Evolutionary conservation across 2,113 vertebrate genomes (phyloP).

Genomic region (Chrysochloris asiatica): DNA sequence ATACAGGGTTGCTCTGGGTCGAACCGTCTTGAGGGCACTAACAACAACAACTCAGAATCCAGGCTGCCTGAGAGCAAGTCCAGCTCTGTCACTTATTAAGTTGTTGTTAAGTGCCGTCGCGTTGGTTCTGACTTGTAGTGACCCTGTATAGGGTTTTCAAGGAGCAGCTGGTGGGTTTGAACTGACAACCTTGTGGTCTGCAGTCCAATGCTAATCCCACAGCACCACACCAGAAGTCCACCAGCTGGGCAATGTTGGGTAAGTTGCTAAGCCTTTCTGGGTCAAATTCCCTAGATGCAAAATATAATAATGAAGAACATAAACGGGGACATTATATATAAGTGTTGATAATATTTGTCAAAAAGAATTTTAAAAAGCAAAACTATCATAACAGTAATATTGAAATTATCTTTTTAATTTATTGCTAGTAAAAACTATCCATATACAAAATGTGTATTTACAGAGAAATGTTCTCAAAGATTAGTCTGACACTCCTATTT

Average conservation of each 20-base stretch:
- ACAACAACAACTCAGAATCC: background rate
- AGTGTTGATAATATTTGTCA: too few species aligned
- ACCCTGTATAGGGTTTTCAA: too few species aligned
- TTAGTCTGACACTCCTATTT: background rate
- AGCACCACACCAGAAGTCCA: too few species aligned
- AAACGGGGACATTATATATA: background rate
- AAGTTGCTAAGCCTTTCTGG: background rate
- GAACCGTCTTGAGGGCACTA: too few species aligned
- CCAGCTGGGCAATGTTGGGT: background rate
- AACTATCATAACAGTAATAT: background rate
- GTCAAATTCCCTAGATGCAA: background rate
- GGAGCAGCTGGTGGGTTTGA: too few species aligned
- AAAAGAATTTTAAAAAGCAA: too few species aligned
- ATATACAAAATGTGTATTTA: background rate
- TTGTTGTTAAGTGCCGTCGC: too few species aligned
- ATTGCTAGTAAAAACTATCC: background rate
- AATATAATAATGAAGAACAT: conserved; percentile 2
- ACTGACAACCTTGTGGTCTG: too few species aligned
- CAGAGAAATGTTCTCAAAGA: background rate
- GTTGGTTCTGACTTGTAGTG: too few species aligned
- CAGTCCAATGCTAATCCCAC: too few species aligned
- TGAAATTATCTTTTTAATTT: background rate
- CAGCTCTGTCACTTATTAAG: background rate
- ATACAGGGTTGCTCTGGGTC: too few species aligned
- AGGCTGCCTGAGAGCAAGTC: background rate